Conservation (phyloP, 2,113 vertebrate genomes). For the Cynoglossus semilaevis region DNA sequence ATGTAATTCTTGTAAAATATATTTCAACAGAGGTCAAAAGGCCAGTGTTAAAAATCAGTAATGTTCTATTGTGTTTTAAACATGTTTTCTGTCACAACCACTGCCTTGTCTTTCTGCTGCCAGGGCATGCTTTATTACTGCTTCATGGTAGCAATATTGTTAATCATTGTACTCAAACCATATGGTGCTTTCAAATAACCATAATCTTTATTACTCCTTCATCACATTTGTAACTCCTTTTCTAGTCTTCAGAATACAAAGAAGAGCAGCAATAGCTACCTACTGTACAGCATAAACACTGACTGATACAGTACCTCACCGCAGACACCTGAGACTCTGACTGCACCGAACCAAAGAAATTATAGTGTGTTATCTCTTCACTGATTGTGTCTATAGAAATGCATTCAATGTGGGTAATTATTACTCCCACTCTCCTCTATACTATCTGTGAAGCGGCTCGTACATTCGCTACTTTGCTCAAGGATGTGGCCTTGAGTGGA, state of each 20-base stretch:
- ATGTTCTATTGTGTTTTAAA: too few species aligned
- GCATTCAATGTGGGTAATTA: not conserved
- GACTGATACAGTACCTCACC: not conserved
- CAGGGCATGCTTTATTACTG: too few species aligned
- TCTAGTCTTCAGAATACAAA: not conserved
- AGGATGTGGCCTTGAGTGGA: not conserved
- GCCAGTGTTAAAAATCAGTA: too few species aligned
- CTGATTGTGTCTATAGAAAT: not conserved
- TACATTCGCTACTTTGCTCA: not conserved
- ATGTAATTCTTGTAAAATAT: too few species aligned
- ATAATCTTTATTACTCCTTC: too few species aligned
- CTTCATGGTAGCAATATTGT: too few species aligned
- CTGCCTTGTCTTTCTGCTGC: too few species aligned
- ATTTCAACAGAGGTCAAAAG: too few species aligned
- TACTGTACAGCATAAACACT: conserved; percentile 12
- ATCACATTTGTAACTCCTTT: not conserved
- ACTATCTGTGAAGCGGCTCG: not conserved
- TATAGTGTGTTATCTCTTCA: not conserved
- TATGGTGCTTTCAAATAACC: not conserved
- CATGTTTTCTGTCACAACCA: too few species aligned
- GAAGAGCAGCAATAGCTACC: not conserved
- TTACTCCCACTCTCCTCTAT: not conserved
- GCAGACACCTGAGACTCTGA: not conserved
- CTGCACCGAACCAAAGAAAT: not conserved
- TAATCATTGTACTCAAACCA: not conserved